These are phyloP conservation scores for Metaphire vulgaris DNA, from an alignment of 1,140 invertebrate species.

Conservation along the genomic window DNA sequence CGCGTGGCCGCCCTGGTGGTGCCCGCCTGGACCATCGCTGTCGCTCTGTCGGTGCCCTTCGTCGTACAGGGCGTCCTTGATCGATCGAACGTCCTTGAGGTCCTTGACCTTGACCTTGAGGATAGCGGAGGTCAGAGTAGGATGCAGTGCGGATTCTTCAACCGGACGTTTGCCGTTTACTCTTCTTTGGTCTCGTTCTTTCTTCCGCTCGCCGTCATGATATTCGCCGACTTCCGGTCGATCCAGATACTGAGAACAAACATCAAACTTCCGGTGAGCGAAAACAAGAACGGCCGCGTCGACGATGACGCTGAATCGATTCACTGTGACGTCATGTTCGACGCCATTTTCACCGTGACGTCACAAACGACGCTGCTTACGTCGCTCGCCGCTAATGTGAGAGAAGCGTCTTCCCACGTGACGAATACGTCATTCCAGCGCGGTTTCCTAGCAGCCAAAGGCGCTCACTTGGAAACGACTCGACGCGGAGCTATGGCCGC, in stretches of 20 bases:
- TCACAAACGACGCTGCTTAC: not conserved
- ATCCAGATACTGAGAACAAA: conserved; percentile 37
- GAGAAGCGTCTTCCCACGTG: not conserved
- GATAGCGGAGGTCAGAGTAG: not conserved
- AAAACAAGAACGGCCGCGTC: not conserved
- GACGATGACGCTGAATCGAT: not conserved
- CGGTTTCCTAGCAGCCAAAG: no score
- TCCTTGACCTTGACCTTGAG: not conserved
- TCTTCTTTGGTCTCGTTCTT: conserved; percentile 94
- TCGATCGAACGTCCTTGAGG: conserved; percentile 5
- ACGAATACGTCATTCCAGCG: no score
- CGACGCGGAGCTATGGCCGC: no score
- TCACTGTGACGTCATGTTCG: not conserved
- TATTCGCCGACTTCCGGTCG: conserved; percentile 69
- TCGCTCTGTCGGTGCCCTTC: conserved; percentile 24
- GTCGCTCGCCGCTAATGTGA: not conserved
- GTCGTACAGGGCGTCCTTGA: conserved; percentile 19
- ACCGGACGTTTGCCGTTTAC: conserved; percentile 60
- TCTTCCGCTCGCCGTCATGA: conserved; percentile 89
- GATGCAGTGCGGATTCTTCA: conserved; percentile 32
- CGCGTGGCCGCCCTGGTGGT: conserved; percentile 20
- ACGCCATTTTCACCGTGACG: no score
- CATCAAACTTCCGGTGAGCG: not conserved
- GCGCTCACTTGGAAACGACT: no score
- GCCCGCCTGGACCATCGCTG: conserved; percentile 19